Conservation (phyloP, 1,140 invertebrate species). For the Glossosoma conforme region DNA sequence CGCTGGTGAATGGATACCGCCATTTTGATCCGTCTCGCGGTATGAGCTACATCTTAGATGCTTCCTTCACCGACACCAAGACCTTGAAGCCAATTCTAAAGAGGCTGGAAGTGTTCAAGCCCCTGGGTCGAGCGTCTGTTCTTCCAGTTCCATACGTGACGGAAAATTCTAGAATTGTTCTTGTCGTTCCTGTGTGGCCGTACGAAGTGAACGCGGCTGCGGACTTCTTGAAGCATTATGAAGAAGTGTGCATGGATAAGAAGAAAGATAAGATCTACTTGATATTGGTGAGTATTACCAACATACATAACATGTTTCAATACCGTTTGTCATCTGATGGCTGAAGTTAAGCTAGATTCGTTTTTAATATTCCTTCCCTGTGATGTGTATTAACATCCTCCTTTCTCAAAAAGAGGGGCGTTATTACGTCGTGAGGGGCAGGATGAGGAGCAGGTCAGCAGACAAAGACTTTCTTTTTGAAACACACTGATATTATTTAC, state of each 20-base stretch:
- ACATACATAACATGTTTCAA: not conserved
- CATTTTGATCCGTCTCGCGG: constrained; percentile 83
- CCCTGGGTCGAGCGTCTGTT: constrained; percentile 78
- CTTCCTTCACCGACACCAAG: constrained; percentile 51
- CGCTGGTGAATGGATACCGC: constrained; percentile 74
- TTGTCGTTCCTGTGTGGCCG: constrained; percentile 59
- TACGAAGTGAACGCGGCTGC: constrained; percentile 49
- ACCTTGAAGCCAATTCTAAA: constrained; percentile 19
- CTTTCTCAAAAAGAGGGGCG: too few species aligned
- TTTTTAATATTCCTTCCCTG: constrained; percentile 5
- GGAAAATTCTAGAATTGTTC: constrained; percentile 74
- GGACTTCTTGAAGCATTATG: constrained; percentile 67
- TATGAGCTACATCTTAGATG: constrained; percentile 82
- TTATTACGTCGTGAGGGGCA: too few species aligned
- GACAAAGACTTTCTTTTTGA: too few species aligned
- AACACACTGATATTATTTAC: too few species aligned
- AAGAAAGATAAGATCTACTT: constrained; percentile 74
- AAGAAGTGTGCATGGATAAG: constrained; percentile 65
- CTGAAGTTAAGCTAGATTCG: too few species aligned
- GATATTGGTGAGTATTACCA: constrained; percentile 52
- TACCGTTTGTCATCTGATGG: not conserved
- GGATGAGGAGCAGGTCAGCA: too few species aligned
- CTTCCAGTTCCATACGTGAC: constrained; percentile 87
- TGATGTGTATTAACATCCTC: too few species aligned
- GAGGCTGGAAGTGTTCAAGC: constrained; percentile 62